A percentile compares a stretch with the other conserved stretches of the same genome.
phyloP scores from a whole-genome alignment of 2,797 vertebrate species.

The Pseudochirops cupreus region DNA sequence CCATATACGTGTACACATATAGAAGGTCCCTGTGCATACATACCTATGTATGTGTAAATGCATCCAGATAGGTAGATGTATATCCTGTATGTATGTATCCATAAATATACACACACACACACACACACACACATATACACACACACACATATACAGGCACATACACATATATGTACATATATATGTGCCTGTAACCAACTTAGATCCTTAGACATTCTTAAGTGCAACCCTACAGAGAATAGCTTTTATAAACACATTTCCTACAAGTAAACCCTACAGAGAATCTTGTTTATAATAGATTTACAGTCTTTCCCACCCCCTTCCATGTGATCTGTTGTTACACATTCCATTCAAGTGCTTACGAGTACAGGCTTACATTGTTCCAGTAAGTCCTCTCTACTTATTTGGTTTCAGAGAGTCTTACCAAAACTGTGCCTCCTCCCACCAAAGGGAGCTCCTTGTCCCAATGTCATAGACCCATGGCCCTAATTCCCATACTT shows the following conservation, averaged over 20 bases:
- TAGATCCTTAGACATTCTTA: slow-evolving; percentile 11
- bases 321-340: background rate
- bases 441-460: background rate
- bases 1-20: background rate
- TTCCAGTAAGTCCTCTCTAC: background rate
- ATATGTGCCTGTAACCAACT: background rate
- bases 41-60: background rate
- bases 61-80: background rate
- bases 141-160: background rate
- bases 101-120: background rate
- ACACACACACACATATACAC: background rate
- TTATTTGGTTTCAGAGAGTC: background rate
- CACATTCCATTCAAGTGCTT: slow-evolving; percentile 2
- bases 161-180: background rate
- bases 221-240: slow-evolving; percentile 3
- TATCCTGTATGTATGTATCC: too few relatives aligned
- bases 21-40: background rate
- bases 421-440: background rate
- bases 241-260: background rate
- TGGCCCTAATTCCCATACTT: slow-evolving; percentile 41
- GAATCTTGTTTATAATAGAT: background rate
- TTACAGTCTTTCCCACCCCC: background rate
- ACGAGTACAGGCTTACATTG: background rate
- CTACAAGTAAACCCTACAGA: background rate
- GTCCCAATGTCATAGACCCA: slow-evolving; percentile 44